These are phyloP conservation scores for Bubo scandiacus DNA, from an alignment of 2,113 vertebrate species.

Conservation along the genomic window DNA sequence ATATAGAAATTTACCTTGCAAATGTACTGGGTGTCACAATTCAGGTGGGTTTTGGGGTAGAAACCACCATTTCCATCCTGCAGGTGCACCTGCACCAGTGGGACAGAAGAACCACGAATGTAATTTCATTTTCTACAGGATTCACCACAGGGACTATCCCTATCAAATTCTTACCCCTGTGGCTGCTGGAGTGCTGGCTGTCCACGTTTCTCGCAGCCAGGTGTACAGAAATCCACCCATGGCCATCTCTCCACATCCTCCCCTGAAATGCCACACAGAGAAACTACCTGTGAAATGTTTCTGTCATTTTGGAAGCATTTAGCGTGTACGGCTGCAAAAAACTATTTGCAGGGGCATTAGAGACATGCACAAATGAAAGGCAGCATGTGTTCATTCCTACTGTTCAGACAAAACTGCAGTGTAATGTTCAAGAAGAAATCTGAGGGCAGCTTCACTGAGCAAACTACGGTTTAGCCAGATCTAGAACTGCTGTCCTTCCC, in stretches of 20 bases:
- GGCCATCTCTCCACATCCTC: accelerated
- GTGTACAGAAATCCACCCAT: background rate
- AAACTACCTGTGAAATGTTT: background rate
- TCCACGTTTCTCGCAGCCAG: background rate
- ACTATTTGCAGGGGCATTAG: background rate
- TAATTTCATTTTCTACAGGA: background rate
- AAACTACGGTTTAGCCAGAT: background rate
- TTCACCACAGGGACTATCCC: background rate
- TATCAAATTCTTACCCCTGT: background rate
- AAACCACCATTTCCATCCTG: background rate
- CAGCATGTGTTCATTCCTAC: background rate
- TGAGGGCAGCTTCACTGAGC: background rate
- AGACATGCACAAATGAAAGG: background rate
- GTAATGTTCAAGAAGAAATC: background rate
- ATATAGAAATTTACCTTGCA: background rate
- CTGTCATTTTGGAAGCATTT: background rate
- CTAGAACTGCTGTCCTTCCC: background rate
- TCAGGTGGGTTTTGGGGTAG: background rate
- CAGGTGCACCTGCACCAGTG: background rate
- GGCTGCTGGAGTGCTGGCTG: background rate
- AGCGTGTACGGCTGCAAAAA: background rate
- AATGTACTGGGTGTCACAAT: background rate
- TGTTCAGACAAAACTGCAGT: background rate
- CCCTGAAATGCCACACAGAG: background rate
- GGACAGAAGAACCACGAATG: background rate